Base-by-base conservation (phyloP, 1,140 invertebrate species). In the Cydia amplana region DNA sequence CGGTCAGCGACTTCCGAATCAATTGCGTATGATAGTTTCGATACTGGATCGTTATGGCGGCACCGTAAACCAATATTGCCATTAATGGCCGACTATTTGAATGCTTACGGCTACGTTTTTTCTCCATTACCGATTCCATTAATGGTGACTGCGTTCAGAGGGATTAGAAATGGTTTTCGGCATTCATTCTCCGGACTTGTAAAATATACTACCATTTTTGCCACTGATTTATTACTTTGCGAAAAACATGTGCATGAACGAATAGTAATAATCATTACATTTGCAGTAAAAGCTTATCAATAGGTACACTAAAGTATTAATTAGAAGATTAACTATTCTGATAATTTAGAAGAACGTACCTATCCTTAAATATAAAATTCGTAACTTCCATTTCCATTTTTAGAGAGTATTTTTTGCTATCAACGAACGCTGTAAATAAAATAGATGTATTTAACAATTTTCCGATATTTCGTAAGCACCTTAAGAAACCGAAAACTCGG, bases 41-140 rank as follows among this genome's bases (percentile, higher is more conserved):
- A 77, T 80, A 82, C 80, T 63, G 51, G 20, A 77, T 82, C 67
- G 77, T 81, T 81, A 84, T 83, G 77, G 79, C 77, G 76, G 67
- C n/a, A 18, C 36, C 75, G 78, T 79, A 82, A 79, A 82, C 74
- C 78, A 82, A 84, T 84, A 84, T 81, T 74, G 75, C 76, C 77
- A 74, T 80, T 79, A 80, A 82, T 80, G 78, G 75, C 60, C 76
- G 64, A 74, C 72, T 73, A 79, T 84, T 80, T 80, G 65, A 82
- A 80, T 79, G 74, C 81, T 78, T 77, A 74, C 76, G 75, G 63
- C 49, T 16, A 67, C 25, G 46, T 51, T 78, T 77, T 81, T 77
- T 77, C 75, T 64, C 49, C 23, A 25, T 73, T 78, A 65, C 72
- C 32, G n/a, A 60, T 60, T 23, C 55, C 55, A 60, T 60, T 10